Conservation (phyloP, 2,113 vertebrate genomes). For the Maccullochella peelii region DNA sequence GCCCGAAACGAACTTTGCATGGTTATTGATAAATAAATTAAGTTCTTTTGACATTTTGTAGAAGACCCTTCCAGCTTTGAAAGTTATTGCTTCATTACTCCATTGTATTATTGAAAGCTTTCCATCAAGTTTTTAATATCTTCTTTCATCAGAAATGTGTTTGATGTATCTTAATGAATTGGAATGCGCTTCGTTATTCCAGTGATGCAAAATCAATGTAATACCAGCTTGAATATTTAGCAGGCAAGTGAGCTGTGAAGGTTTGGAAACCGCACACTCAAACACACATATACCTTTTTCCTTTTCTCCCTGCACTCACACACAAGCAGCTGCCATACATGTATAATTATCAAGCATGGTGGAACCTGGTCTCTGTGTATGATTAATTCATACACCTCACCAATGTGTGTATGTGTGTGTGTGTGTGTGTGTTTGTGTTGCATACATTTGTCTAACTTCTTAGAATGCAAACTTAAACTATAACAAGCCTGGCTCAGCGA, state of each 20-base stretch:
- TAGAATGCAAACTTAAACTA: conserved; percentile 9
- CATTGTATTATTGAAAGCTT: conserved; percentile 64
- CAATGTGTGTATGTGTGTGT: not conserved
- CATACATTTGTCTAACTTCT: conserved; percentile 13
- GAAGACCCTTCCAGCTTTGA: conserved; percentile 42
- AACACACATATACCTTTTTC: not conserved
- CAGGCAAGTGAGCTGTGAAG: conserved; percentile 36
- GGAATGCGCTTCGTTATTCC: conserved; percentile 43
- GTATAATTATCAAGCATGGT: conserved; percentile 11
- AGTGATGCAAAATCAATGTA: conserved; percentile 74
- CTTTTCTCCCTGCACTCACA: not conserved
- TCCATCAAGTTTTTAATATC: conserved; percentile 67
- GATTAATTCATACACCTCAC: conserved; percentile 33
- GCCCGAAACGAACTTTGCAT: conserved; percentile 43
- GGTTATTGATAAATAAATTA: conserved; percentile 65
- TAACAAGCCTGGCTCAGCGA: not conserved
- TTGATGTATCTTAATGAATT: conserved; percentile 59
- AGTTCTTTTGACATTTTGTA: conserved; percentile 59
- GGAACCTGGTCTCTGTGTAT: conserved; percentile 15
- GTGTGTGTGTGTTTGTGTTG: conserved; percentile 9
- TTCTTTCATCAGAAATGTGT: conserved; percentile 63
- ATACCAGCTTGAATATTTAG: conserved; percentile 58
- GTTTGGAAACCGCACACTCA: conserved; percentile 22
- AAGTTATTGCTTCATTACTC: conserved; percentile 61
- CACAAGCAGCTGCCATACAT: not conserved